Percentiles rank a stretch among this genome's conserved stretches.
phyloP scores from a whole-genome alignment of 2,888 invertebrate species.

The Ashinkailepas kermadecensis region DNA sequence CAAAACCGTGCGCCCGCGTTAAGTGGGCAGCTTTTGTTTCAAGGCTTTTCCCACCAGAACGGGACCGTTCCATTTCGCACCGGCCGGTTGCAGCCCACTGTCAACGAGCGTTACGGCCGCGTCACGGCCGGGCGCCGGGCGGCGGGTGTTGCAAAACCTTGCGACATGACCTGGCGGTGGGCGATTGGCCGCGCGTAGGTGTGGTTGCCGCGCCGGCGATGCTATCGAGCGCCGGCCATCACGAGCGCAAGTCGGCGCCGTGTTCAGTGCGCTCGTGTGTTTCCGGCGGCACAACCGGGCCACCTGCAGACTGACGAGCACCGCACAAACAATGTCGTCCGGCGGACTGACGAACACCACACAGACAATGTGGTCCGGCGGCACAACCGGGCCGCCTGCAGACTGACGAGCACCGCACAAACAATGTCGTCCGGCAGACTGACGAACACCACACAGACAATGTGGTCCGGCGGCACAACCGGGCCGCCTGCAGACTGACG shows the following conservation, averaged over 20 bases:
- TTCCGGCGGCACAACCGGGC: not conserved
- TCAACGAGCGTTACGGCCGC: not conserved
- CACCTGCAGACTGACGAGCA: too few species aligned
- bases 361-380: not conserved
- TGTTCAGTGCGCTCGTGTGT: not conserved
- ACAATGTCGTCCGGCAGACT: not conserved
- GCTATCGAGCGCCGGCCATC: not conserved
- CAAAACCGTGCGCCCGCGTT: not conserved
- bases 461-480: too few species aligned
- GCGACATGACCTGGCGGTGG: not conserved
- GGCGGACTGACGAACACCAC: not conserved
- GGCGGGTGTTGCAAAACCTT: constrained; percentile 10
- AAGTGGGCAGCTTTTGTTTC: not conserved
- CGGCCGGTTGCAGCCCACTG: not conserved
- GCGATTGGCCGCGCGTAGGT: not conserved
- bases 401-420: too few species aligned
- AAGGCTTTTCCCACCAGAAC: constrained; percentile 19
- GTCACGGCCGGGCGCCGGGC: not conserved
- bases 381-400: too few species aligned
- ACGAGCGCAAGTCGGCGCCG: not conserved
- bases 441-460: not conserved
- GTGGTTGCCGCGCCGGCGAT: not conserved
- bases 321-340: too few species aligned
- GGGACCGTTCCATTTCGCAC: not conserved
- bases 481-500: too few species aligned